A percentile compares a stretch with the other conserved stretches of the same genome.
These are phyloP conservation scores for Dufourea novaeangliae DNA, from an alignment of 1,140 invertebrate species.

Conservation along the genomic window DNA sequence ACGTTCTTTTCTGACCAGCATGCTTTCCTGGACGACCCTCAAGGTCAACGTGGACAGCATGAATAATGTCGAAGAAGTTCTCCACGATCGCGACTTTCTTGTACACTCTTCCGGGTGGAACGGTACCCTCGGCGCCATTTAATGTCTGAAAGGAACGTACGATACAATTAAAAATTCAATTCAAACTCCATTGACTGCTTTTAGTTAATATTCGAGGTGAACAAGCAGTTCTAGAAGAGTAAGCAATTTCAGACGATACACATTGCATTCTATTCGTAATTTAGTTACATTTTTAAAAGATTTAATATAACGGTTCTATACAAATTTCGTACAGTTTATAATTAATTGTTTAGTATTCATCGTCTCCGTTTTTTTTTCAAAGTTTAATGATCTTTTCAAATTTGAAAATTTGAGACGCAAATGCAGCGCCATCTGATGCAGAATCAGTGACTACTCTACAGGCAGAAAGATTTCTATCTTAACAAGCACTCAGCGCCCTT, in stretches of 20 bases:
- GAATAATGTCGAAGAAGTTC: constrained; percentile 98
- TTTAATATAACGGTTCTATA: too few relatives aligned
- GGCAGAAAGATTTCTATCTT: background rate
- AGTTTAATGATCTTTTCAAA: background rate
- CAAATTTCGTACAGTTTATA: background rate
- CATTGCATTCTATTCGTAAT: background rate
- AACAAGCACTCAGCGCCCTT: too few relatives aligned
- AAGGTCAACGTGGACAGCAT: constrained; percentile 95
- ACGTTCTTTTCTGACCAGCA: constrained; percentile 97
- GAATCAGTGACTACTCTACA: background rate
- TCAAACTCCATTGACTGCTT: background rate
- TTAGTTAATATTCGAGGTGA: background rate
- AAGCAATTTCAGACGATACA: background rate
- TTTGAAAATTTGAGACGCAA: background rate
- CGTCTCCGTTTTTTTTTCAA: background rate
- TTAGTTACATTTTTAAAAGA: background rate
- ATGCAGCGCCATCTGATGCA: background rate
- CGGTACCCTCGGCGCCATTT: constrained; percentile 80
- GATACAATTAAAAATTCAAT: constrained; percentile 22
- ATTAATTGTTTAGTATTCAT: background rate
- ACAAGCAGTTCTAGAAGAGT: background rate
- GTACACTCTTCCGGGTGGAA: constrained; percentile 85
- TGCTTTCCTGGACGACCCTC: constrained; percentile 95
- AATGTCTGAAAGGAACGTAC: constrained; percentile 72
- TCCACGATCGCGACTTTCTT: constrained; percentile 97